Base-by-base conservation (phyloP, 2,113 vertebrate species). In the Butastur rufipennis region DNA sequence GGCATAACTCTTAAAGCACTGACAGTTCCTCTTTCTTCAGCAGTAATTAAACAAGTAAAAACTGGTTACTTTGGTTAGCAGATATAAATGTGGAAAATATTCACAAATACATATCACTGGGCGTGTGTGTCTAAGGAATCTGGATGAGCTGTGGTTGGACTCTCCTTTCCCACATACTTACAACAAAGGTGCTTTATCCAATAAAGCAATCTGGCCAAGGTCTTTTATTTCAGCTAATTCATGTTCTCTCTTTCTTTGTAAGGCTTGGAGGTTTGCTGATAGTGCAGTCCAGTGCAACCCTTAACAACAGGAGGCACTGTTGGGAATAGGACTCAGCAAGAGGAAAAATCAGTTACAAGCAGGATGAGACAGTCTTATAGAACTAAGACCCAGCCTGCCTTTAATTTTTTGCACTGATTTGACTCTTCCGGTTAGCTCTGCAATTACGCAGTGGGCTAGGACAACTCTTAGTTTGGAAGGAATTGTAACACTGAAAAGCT, bases 1-100 rank as follows among this genome's bases (percentile, higher is more conserved):
- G 97, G 97, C 96, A 91, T 72, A 94, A 68, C 85, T 95, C 90
- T 87, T 92, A 82, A 95, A 79, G 90, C 68, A 92, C 96, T 86
- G 92, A 96, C 86, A 86, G 95, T 95, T 94, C 92, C 94, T 97
- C 93, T 94, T 88, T 92, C 97, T 97, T 79, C 32, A 11, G 95
- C 92, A 67, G 88, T 93, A 96, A 93, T 95, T 96, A 96, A 97
- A 95, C 98, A 96, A 97, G 97, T 97, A 92, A 97, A 97, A 96
- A 97, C 97, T 93, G 94, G 97, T 79, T 96, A 81, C 96, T 95
- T 96, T 79, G 89, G 97, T 93, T 95, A 93, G 93, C 94, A 86
- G 95, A 23, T 77, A 97, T 86, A 97, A 95, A 93, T 55, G 88
- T 94, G 97, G 97, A 97, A 96, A 95, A 90, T 53, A 91, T 86